Evolutionary conservation across 2,113 vertebrate genomes (phyloP), one percentile per base, ranked within the genome.

Genomic region (Lutjanus erythropterus): DNA sequence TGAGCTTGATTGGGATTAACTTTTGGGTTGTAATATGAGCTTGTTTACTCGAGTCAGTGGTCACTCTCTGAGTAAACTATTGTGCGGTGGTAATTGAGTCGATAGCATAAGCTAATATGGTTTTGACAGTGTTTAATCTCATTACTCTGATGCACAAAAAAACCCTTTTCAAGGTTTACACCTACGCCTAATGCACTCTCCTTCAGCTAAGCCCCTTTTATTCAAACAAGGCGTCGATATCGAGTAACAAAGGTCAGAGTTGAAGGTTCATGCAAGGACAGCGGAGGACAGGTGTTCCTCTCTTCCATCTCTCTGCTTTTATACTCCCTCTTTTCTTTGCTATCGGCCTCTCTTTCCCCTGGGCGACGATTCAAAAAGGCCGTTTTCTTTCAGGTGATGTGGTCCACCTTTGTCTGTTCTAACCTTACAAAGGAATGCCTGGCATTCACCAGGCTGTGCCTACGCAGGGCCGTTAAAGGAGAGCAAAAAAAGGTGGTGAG

Each of bases 391-490:
- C 88, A 91, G 84, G 91, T 91, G 85, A 91, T 91, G 69, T 88
- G 86, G 60, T 82, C 72, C 82, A 92, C 81, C 87, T 93, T 94
- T 90, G 89, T 89, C 88, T 93, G 83, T 76, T 90, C 76, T 93
- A 93, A 94, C 92, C 90, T 93, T 92, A 89, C 88, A 91, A 79
- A 93, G 93, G 93, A 94, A 95, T 94, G 91, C 85, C 78, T 91
- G 93, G 92, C 90, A 94, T 95, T 92, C 75, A 88, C 80, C 80
- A 76, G 75, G 72, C 68, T 75, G 87, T 87, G 86, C 78, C 84
- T 73, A 81, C 74, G 70, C 66, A 52, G 72, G 80, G 62, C 74
- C 14, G 47, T 74, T 71, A 75, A n/a, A 80, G 55, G 55, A 77
- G 76, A 75, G 71, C 15, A 25, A 41, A 84, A 66, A 72, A 73